phyloP scores from a whole-genome alignment of 2,113 vertebrate species.

The Chinchilla lanigera region DNA sequence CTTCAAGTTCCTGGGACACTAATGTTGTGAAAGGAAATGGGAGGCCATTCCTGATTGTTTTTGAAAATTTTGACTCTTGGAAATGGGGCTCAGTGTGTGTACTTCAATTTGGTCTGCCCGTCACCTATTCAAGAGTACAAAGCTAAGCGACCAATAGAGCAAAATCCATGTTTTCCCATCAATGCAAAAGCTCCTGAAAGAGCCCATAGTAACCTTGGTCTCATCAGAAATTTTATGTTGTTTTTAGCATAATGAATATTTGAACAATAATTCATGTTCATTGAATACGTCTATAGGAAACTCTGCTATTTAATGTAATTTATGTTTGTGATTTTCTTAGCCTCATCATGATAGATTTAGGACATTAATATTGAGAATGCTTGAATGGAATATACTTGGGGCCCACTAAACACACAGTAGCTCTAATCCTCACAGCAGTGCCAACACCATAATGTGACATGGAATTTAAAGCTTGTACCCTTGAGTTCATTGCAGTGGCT shows the following conservation, averaged over 20 bases:
- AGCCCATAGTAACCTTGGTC: background rate
- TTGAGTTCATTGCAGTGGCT: constrained; percentile 10
- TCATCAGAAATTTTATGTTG: background rate
- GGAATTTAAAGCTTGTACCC: background rate
- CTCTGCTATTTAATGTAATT: background rate
- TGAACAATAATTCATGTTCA: background rate
- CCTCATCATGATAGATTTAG: constrained; percentile 29
- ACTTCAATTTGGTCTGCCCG: background rate
- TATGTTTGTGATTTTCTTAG: constrained; percentile 4
- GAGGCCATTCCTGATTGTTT: background rate
- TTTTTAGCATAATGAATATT: background rate
- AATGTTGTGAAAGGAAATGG: background rate
- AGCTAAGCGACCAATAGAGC: background rate
- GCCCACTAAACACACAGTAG: background rate
- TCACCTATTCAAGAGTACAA: background rate
- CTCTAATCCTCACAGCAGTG: background rate
- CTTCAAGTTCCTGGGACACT: background rate
- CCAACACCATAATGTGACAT: background rate
- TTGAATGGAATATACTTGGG: background rate
- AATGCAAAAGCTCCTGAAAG: background rate
- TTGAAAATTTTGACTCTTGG: background rate
- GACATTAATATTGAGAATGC: background rate
- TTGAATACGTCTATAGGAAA: background rate
- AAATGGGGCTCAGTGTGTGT: background rate
- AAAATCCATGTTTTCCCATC: background rate